Evolutionary conservation across 2,888 invertebrate species (phyloP).

Genomic region (Microctonus aethiopoides): DNA sequence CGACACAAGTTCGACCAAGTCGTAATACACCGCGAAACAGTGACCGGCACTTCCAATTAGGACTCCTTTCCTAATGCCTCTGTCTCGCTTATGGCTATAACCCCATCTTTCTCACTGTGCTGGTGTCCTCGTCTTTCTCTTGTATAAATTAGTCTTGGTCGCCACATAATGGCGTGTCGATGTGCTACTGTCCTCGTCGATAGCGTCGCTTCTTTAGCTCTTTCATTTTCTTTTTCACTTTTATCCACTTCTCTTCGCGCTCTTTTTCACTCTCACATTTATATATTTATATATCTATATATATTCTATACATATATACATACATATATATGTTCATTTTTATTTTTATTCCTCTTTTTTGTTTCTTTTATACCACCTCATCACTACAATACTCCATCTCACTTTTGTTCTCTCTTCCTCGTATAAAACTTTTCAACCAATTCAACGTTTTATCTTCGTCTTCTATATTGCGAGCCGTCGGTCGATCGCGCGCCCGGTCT

Average conservation of each 20-base stretch:
- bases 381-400: constrained; percentile 22
- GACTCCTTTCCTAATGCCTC: constrained; percentile 41
- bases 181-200: constrained; percentile 63
- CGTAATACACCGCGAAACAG: constrained; percentile 58
- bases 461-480: constrained; percentile 37
- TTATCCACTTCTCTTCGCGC: constrained; percentile 28
- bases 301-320: no score
- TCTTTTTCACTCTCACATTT: constrained; percentile 33
- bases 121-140: constrained; percentile 62
- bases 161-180: constrained; percentile 68
- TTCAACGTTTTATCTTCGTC: constrained; percentile 37
- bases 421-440: constrained; percentile 15
- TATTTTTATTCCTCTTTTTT: constrained; percentile 21
- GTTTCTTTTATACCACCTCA: constrained; percentile 29
- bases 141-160: constrained; percentile 67
- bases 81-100: constrained; percentile 24
- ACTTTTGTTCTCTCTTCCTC: constrained; percentile 9
- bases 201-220: constrained; percentile 38
- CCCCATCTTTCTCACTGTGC: constrained; percentile 45
- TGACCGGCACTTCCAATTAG: constrained; percentile 65
- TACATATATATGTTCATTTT: no score
- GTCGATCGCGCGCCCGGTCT: constrained; percentile 21
- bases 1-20: constrained; percentile 53
- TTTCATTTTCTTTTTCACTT: constrained; percentile 18
- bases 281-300: no score